phyloP scores from a whole-genome alignment of 2,113 vertebrate species.

The Laterallus jamaicensis region DNA sequence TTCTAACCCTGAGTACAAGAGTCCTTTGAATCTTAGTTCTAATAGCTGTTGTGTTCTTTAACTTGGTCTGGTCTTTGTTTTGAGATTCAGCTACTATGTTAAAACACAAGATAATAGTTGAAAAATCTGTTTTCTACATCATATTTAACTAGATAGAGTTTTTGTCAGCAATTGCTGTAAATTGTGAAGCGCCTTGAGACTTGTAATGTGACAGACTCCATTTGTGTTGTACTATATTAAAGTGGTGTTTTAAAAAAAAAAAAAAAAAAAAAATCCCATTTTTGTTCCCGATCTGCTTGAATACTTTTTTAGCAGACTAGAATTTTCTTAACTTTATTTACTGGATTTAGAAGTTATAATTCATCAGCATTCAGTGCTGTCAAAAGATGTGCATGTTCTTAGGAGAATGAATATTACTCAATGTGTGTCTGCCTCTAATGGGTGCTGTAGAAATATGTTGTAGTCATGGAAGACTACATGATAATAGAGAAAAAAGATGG shows the following conservation, averaged over 20 bases:
- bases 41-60: not conserved
- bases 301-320: slow-evolving; percentile 23
- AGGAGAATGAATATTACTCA: not conserved
- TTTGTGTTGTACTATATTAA: slow-evolving; percentile 35
- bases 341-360: slow-evolving; percentile 18
- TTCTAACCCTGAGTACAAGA: not conserved
- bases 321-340: slow-evolving; percentile 10
- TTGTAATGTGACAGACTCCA: slow-evolving; percentile 38
- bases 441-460: not conserved
- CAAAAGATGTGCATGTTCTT: not conserved
- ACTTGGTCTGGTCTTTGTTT: not conserved
- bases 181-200: not conserved
- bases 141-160: not conserved
- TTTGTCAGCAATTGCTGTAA: slow-evolving; percentile 39
- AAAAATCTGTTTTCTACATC: slow-evolving; percentile 28
- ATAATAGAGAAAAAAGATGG: not conserved
- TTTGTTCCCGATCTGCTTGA: slow-evolving; percentile 14
- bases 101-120: not conserved
- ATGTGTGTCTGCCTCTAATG: not conserved
- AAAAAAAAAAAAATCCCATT: not conserved
- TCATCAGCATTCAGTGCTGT: not conserved
- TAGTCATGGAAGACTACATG: not conserved
- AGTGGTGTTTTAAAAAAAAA: not conserved
- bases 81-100: not conserved
- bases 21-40: not conserved